A percentile compares a stretch with the other conserved stretches of the same genome.
These are phyloP conservation scores for Alectura lathami DNA, from an alignment of 2,113 vertebrate species.

Conservation along the genomic window DNA sequence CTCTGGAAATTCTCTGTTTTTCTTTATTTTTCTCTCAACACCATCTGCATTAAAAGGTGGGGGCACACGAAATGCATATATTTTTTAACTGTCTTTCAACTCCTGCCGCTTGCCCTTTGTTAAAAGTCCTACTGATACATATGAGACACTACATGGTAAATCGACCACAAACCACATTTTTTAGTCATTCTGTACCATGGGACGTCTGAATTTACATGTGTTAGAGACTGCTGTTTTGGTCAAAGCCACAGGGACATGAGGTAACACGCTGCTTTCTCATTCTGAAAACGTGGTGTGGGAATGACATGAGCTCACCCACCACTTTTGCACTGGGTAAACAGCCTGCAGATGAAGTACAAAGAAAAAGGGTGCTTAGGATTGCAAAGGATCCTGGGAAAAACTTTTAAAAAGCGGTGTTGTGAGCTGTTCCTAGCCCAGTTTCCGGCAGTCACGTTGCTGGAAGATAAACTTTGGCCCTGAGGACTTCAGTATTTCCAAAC, in stretches of 20 bases:
- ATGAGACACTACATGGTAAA: background rate
- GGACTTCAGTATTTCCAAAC: background rate
- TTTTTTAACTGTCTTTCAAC: background rate
- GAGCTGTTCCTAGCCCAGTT: slow-evolving; percentile 10
- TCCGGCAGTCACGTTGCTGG: background rate
- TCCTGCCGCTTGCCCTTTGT: background rate
- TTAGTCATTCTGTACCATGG: background rate
- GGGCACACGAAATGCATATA: background rate
- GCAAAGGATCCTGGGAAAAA: background rate
- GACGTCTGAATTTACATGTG: slow-evolving; percentile 24
- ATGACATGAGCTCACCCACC: slow-evolving; percentile 35
- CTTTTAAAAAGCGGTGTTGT: background rate
- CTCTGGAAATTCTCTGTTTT: background rate
- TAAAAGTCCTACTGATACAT: background rate
- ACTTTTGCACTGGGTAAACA: slow-evolving; percentile 29
- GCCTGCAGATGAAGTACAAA: background rate
- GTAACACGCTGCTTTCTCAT: slow-evolving; percentile 32
- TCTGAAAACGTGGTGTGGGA: slow-evolving; percentile 15
- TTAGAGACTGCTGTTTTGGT: background rate
- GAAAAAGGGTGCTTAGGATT: background rate
- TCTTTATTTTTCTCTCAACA: background rate
- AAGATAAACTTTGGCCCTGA: background rate
- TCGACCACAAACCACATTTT: background rate
- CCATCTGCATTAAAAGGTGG: background rate
- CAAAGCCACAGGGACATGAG: slow-evolving; percentile 32